Conservation (phyloP, 2,888 invertebrate genomes). For the Fissipunctia ypsillon region DNA sequence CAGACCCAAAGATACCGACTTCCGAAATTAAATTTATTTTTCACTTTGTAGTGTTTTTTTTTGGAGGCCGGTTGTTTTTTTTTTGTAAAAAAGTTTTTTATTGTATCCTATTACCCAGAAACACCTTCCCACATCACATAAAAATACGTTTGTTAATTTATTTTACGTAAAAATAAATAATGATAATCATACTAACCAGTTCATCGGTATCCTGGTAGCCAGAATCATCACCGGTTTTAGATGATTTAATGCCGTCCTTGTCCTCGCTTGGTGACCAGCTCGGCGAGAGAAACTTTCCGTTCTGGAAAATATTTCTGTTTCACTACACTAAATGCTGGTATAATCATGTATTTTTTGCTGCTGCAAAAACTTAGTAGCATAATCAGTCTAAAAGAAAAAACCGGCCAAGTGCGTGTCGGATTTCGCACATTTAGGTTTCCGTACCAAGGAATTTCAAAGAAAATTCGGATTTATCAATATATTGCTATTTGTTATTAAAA, state of each 20-base stretch:
- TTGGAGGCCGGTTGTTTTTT: too few species aligned
- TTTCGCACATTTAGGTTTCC: too few species aligned
- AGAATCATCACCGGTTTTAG: constrained; percentile 77
- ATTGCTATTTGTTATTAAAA: too few species aligned
- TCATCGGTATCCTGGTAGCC: constrained; percentile 77
- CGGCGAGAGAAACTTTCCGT: neutral
- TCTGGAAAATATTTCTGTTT: constrained; percentile 24
- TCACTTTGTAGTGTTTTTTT: too few species aligned
- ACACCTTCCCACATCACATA: neutral
- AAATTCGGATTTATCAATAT: too few species aligned
- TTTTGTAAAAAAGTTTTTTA: too few species aligned
- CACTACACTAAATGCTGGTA: constrained; percentile 22
- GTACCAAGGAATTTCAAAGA: too few species aligned
- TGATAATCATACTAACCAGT: constrained; percentile 59
- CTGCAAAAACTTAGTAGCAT: neutral
- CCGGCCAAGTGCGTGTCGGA: too few species aligned
- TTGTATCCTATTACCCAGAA: too few species aligned
- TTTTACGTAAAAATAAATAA: neutral
- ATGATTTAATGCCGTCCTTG: constrained; percentile 43
- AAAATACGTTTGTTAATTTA: neutral
- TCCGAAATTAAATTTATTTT: too few species aligned
- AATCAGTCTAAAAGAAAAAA: neutral
- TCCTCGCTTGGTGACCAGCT: neutral
- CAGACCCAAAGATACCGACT: too few species aligned
- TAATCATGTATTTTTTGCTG: neutral